Evolutionary conservation across 2,113 vertebrate species (phyloP), one percentile per base, ranked within the genome.

Genomic region (Ammospiza caudacuta): DNA sequence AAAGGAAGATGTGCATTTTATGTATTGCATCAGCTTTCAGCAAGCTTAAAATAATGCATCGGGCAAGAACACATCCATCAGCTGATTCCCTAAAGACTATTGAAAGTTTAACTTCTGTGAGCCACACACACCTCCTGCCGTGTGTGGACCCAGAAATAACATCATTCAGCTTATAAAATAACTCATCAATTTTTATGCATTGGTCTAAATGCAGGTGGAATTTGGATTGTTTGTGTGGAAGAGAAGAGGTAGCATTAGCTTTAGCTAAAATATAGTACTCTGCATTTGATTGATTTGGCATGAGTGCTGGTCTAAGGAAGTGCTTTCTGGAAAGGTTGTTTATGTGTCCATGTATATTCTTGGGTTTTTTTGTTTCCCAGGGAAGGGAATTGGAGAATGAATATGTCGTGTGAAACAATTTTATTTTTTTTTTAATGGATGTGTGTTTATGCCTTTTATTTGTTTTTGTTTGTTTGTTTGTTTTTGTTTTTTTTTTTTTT

Each of bases 11-110:
- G 62, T 0, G 2, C 46, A 2, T 90, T 86, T 90, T 52, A 10
- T 46, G 19, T 62, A 20, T 83, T 94, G 79, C 72, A 37, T 88
- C 72, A 81, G 58, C 87, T 90, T 94, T 90, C 62, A 90, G 55
- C 17, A 33, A 78, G 62, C 75, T 94, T 87, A 72, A 96, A 81
- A 68, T 76, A 78, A 66, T 8, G 5, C 15, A 2, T 79, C 92
- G 23, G 73, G 74, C 67, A 87, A 89, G 81, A 82, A 21, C 12
- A 3, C 2, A 41, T 61, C 52, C 57, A 83, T 63, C 19, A 39
- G 43, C 39, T 73, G 24, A 29, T 75, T 84, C 31, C 79, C 37
- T 47, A 1, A 51, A 78, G 70, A 4, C 20, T 63, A n/a, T 46
- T 52, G n/a, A 29, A n/a, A 54, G 41, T 58, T 88, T 28, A 31